Base-by-base conservation (phyloP, 2,888 invertebrate species). In the Tetragonisca angustula region DNA sequence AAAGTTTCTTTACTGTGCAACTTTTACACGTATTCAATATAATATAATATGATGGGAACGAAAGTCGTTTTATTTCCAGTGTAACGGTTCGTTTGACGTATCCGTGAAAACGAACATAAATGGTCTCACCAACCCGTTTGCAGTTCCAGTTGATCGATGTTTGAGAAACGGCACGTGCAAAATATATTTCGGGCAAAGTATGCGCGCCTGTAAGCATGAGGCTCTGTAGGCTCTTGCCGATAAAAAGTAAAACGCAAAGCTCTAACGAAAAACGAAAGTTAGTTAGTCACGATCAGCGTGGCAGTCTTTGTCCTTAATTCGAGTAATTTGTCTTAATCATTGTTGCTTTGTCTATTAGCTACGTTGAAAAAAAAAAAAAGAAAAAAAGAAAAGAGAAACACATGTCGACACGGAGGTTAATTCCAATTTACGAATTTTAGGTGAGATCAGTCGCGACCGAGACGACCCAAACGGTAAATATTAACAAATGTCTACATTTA, bases 381-480 rank as follows among this genome's bases (percentile, higher is more conserved):
- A 5, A 43, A 43, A 43, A 43, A 9, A 43, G 2, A 43, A 43
- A 43, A 36, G 9, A 36, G 9, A 15, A 36, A 56, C 54, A 64
- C 9, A 65, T 13, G 2, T 54, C 74, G 65, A 77, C 65, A 73
- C 77, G 74, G 59, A 43, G 81, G 84, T 88, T 89, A 91, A 90
- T 85, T 76, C 68, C 84, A 50, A 50, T 83, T 83, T 92, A 88
- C 90, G 87, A 86, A 92, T 94, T 93, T 91, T 94, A 95, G 95
- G 95, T 94, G 95, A 95, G 90, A 94, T 94, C 88, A 95, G 93
- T 87, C 94, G 95, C 76, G 95, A 95, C 88, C 94, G 95, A 91
- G 95, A 95, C 81, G 95, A 95, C 90, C 93, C 94, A 81, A 94
- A 93, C 90, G 95, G 95, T 95, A 90, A 93, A 92, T 90, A 87